Evolutionary conservation across 2,113 vertebrate genomes (phyloP).

Genomic region (Rafetus swinhoei): DNA sequence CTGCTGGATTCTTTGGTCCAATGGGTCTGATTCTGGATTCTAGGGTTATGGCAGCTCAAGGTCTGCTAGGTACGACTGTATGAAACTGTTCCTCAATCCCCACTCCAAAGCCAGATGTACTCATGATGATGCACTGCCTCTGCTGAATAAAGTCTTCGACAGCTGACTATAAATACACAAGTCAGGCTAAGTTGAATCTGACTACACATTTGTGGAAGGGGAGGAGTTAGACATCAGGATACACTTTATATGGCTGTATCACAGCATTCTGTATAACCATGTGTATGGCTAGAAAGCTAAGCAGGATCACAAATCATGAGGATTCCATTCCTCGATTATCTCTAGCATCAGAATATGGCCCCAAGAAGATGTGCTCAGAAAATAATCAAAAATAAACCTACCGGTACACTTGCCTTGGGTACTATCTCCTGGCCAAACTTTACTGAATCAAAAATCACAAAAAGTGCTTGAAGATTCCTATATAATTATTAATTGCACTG

Average conservation of each 20-base stretch:
- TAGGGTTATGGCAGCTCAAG: neutral
- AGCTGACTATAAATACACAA: neutral
- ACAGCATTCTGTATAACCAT: neutral
- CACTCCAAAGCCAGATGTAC: neutral
- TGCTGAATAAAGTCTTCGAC: neutral
- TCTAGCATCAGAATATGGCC: neutral
- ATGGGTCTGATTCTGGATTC: neutral
- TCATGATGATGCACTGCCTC: neutral
- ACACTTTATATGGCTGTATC: neutral
- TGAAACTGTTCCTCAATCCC: neutral
- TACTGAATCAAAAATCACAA: slow-evolving; percentile 1
- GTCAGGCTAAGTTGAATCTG: neutral
- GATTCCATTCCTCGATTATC: neutral
- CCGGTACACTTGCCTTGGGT: neutral
- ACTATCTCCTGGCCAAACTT: neutral
- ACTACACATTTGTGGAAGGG: neutral
- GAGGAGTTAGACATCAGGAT: neutral
- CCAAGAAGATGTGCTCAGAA: neutral
- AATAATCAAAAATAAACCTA: neutral
- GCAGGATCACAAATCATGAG: neutral
- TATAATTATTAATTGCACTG: slow-evolving; percentile 11
- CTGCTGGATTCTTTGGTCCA: neutral
- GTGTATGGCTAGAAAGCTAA: neutral
- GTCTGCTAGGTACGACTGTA: fast-evolving
- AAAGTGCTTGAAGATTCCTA: slow-evolving; percentile 4